These are phyloP conservation scores for Columba livia DNA, from an alignment of 2,113 vertebrate genomes.

Conservation along the genomic window DNA sequence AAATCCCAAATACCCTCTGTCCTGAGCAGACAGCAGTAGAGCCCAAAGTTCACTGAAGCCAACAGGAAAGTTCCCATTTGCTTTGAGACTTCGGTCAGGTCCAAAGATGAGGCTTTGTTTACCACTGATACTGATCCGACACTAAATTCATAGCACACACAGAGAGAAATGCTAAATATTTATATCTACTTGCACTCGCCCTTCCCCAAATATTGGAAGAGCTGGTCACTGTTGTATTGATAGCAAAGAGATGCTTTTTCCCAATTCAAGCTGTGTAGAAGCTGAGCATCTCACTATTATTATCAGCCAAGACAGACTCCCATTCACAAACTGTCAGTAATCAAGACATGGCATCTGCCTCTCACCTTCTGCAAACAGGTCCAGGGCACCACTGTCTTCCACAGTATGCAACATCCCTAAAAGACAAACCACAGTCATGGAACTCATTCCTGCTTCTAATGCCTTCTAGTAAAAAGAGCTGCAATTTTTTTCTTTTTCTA, in stretches of 20 bases:
- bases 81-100: neutral
- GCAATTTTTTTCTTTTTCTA: neutral
- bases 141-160: neutral
- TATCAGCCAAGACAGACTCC: neutral
- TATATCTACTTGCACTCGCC: fast-evolving
- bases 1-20: neutral
- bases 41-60: neutral
- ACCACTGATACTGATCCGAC: neutral
- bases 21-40: neutral
- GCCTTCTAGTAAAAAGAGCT: neutral
- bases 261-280: neutral
- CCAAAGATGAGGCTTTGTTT: neutral
- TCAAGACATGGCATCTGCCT: neutral
- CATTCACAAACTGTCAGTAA: neutral
- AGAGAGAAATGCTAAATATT: neutral
- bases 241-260: neutral
- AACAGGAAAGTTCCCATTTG: neutral
- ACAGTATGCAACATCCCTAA: slow-evolving; percentile 81
- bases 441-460: neutral
- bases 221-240: neutral
- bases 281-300: neutral
- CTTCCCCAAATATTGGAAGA: neutral
- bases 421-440: slow-evolving; percentile 15
- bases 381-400: slow-evolving; percentile 77
- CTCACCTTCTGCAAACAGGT: slow-evolving; percentile 86